Base-by-base conservation (phyloP, 1,140 invertebrate genomes). In the Drosophila quadrilineata region DNA sequence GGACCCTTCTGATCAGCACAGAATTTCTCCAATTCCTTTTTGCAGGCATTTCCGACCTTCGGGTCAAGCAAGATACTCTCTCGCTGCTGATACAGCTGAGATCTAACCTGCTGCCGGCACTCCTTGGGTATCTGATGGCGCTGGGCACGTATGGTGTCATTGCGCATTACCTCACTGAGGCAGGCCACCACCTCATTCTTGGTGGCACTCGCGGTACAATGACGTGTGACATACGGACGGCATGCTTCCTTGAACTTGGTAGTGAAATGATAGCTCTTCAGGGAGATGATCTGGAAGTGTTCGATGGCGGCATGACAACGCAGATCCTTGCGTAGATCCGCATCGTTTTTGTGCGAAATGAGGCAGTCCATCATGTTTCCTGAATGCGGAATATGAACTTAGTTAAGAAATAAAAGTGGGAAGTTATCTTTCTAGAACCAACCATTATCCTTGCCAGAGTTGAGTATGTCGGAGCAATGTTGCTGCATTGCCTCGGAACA, bases 211-310 rank as follows among this genome's bases (percentile, higher is more conserved):
- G 91, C 91, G 4, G 92, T 92, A 90, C 98, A 99, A 89, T 94
- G 94, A 68, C 94, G 91, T 40, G 94, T 91, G 0, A 98, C 97
- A 90, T 96, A 94, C 6, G 92, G 92, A 75, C 95, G 94, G 80
- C 98, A 99, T 0, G 97, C 95, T 87, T 97, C 94, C 90, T 98
- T 98, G 89, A 99, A 99, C 89, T 97, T 98, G 73, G 95, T 96
- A 14, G 95, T 97, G 89, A 99, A 99, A 82, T 94, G 94, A 89
- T 97, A 98, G 91, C 98, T 96, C 90, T 98, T 97, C 57, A 99
- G 90, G 4, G 96, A 95, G 41, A 98, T 95, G 35, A 98, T 91
- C 90, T 97, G 96, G 85, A 96, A 95, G 91, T 99, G 98, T 90
- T 99, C 98, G 19, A 99, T 95, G 56, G 97, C 97, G 17, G 95